Evolutionary conservation across 2,888 invertebrate species (phyloP), one percentile per base, ranked within the genome.

Genomic region (Hirtodrosophila confusa): DNA sequence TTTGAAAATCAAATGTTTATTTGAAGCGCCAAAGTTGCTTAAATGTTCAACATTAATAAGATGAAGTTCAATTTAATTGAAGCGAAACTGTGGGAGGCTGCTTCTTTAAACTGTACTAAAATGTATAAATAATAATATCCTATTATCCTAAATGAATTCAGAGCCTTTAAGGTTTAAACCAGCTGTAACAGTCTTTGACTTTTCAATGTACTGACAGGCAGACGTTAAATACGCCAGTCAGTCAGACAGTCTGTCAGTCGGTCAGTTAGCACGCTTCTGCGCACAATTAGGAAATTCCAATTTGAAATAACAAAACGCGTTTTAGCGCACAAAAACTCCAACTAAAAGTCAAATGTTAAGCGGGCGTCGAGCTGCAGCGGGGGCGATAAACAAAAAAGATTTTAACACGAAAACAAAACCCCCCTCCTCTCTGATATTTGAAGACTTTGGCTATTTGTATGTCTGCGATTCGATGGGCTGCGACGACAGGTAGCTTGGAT

Each of bases 401-500:
- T 27, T n/a, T 2, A 53, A 39, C 31, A 17, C 17, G 23, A 71
- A 55, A 60, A 47, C 36, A 57, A 75, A 74, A 53, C 51, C 36
- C 31, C 31, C 37, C 36, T 31, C 39, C 35, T 69, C 61, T 53
- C 35, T 62, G 56, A 65, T 31, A 31, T 67, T 64, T 41, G 67
- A 58, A 67, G 35, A 55, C 57, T 62, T 54, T 45, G 67, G 67
- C 75, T 85, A 75, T 85, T 80, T 87, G 60, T 50, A 78, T 68
- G 50, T 60, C 62, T 77, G 63, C 72, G 71, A 51, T 47, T 36
- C 27, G 54, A 47, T 17, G 33, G 43, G 54, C 51, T 35, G 61
- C 41, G 66, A 40, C 67, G 84, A 80, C 75, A 80, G 78, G 75
- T 80, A 86, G 64, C 63, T 85, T 87, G 49, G 79, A 79, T 83